A percentile compares a stretch with the other conserved stretches of the same genome.
Evolutionary conservation across 2,797 vertebrate genomes (phyloP).

Genomic region (Vultur gryphus): DNA sequence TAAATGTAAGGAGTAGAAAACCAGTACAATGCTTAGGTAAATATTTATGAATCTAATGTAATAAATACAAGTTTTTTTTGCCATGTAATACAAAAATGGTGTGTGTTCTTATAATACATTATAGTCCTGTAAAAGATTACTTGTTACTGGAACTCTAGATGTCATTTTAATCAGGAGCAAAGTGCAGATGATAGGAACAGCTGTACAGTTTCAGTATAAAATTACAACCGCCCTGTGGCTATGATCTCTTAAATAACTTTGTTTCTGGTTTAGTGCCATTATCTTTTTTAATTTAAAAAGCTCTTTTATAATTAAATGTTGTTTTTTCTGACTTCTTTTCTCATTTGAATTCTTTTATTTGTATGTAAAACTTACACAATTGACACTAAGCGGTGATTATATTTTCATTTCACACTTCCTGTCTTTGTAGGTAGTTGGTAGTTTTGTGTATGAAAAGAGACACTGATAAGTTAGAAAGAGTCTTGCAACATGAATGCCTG

Average conservation of each 20-base stretch:
- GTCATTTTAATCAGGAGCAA: constrained; percentile 53
- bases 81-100: background rate
- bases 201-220: constrained; percentile 29
- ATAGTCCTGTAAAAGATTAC: constrained; percentile 34
- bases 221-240: constrained; percentile 54
- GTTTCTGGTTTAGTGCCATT: constrained; percentile 74
- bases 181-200: constrained; percentile 38
- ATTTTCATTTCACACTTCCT: background rate
- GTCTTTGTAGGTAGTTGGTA: background rate
- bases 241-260: constrained; percentile 51
- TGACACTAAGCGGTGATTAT: background rate
- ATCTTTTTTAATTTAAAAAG: constrained; percentile 66
- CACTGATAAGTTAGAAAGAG: background rate
- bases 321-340: constrained; percentile 62
- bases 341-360: constrained; percentile 51
- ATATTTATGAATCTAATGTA: constrained; percentile 47
- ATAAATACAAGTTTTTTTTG: constrained; percentile 3
- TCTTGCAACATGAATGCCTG: background rate
- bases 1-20: constrained; percentile 20
- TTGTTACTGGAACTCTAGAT: constrained; percentile 34
- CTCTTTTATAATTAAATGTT: constrained; percentile 74
- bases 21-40: background rate
- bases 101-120: constrained; percentile 38
- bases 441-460: constrained; percentile 1
- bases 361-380: background rate